Percentiles rank a stretch among this genome's conserved stretches.
Conservation (phyloP, 2,888 invertebrate genomes). For the Drosophila gaucha region DNA sequence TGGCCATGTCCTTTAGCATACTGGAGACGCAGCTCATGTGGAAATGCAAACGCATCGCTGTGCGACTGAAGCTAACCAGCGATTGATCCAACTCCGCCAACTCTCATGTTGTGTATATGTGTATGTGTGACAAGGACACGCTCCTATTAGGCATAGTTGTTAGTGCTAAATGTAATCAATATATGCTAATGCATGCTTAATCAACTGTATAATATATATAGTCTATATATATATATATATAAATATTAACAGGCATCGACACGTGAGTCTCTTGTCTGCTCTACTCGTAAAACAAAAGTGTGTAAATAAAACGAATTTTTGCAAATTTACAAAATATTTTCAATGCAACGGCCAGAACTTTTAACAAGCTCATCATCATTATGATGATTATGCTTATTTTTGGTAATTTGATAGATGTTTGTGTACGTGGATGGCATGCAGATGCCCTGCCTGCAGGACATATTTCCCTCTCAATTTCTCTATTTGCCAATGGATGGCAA, state of each 20-base stretch:
- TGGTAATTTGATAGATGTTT: conserved; percentile 46
- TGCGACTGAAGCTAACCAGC: conserved; percentile 88
- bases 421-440: conserved; percentile 38
- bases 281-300: conserved; percentile 52
- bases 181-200: conserved; percentile 50
- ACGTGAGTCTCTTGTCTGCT: conserved; percentile 48
- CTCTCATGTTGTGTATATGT: conserved; percentile 47
- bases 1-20: conserved; percentile 94
- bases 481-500: conserved; percentile 41
- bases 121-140: conserved; percentile 42
- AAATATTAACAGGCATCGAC: conserved; percentile 18
- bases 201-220: conserved; percentile 50
- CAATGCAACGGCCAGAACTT: conserved; percentile 12
- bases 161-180: conserved; percentile 29
- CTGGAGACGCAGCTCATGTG: conserved; percentile 92
- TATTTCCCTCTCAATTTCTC: not conserved
- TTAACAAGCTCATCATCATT: not conserved
- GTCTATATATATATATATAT: conserved; percentile 1
- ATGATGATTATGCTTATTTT: conserved; percentile 25
- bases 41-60: conserved; percentile 90
- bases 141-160: conserved; percentile 53
- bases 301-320: conserved; percentile 74
- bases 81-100: conserved; percentile 84
- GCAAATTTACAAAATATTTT: conserved; percentile 58
- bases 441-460: not conserved